phyloP scores from a whole-genome alignment of 2,888 invertebrate genomes.

The Conistra vaccinii region DNA sequence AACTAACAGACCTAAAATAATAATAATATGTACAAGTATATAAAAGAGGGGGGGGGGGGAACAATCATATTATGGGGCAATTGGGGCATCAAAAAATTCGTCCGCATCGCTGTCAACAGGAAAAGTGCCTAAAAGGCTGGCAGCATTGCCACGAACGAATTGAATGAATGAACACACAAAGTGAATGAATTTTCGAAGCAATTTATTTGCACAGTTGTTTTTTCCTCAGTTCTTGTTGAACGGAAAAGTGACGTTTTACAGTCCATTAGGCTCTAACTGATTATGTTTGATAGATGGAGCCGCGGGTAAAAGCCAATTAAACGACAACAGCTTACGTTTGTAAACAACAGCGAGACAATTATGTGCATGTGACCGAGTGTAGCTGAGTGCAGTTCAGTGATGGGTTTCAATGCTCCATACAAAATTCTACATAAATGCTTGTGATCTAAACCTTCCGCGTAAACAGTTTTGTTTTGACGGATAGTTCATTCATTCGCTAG shows the following conservation, averaged over 20 bases:
- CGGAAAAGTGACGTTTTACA: neutral
- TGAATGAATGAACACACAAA: neutral
- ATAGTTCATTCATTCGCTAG: neutral
- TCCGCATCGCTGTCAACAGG: too few species aligned
- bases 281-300: neutral
- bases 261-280: neutral
- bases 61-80: too few species aligned
- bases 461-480: neutral
- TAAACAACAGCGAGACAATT: slow-evolving; percentile 18
- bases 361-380: neutral
- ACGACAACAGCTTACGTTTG: slow-evolving; percentile 6
- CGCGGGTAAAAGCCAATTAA: slow-evolving; percentile 15
- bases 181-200: neutral
- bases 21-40: too few species aligned
- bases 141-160: too few species aligned
- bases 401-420: too few species aligned
- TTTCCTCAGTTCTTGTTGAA: neutral
- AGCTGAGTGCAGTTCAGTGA: neutral
- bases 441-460: too few species aligned
- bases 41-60: too few species aligned
- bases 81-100: too few species aligned
- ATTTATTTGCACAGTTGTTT: neutral
- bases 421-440: too few species aligned
- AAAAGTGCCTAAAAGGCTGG: too few species aligned
- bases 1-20: too few species aligned